A percentile compares a stretch with the other conserved stretches of the same genome.
phyloP scores from a whole-genome alignment of 2,113 vertebrate genomes.

The Pterocles gutturalis region DNA sequence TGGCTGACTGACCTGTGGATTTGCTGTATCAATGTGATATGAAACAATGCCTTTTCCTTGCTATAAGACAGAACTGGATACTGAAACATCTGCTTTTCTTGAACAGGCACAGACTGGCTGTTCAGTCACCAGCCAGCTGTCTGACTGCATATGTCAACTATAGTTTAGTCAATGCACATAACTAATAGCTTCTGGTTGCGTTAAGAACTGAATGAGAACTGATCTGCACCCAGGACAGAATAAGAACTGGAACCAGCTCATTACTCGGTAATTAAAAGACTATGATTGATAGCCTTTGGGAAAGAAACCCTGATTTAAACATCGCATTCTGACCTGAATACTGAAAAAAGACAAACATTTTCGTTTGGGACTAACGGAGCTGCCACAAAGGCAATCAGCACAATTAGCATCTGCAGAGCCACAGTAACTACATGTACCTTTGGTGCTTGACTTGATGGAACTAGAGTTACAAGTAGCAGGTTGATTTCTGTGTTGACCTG shows the following conservation, averaged over 20 bases:
- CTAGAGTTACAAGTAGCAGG: background rate
- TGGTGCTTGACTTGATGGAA: background rate
- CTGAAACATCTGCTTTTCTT: background rate
- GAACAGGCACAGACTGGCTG: background rate
- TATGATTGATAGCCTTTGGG: background rate
- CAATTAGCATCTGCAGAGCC: background rate
- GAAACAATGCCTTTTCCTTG: background rate
- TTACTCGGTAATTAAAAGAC: background rate
- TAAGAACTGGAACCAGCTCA: background rate
- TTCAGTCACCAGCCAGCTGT: background rate
- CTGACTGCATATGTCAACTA: background rate
- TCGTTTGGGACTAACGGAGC: background rate
- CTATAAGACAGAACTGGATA: background rate
- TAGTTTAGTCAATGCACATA: background rate
- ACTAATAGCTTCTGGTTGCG: background rate
- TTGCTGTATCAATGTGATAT: background rate
- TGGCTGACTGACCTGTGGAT: background rate
- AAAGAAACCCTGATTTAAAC: background rate
- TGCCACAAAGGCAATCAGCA: background rate
- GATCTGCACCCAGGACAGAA: background rate
- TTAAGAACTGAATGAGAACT: background rate
- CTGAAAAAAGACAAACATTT: background rate
- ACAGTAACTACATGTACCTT: rapidly evolving
- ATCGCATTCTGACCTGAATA: background rate
- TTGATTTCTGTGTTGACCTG: background rate